These are phyloP conservation scores for Venturia canescens DNA, from an alignment of 1,140 invertebrate species.

Conservation along the genomic window DNA sequence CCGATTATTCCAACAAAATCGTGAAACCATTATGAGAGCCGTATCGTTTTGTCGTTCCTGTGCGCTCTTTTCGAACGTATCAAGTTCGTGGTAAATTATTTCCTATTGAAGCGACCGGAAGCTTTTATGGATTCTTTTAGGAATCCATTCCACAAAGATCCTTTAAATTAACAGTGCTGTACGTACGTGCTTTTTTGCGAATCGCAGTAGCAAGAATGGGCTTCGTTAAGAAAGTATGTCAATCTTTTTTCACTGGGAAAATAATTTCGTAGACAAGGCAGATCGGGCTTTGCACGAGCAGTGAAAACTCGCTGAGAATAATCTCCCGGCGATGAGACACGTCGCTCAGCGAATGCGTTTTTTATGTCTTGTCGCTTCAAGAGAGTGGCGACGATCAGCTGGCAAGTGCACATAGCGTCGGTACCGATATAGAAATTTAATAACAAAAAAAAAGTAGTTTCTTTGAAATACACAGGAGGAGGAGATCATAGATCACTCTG, in stretches of 20 bases:
- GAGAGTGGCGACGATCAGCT: no score
- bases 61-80: not conserved
- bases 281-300: no score
- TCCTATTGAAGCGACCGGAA: not conserved
- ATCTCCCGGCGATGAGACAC: no score
- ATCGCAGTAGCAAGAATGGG: no score
- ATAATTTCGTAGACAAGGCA: no score
- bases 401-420: no score
- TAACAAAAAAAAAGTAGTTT: not conserved
- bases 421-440: not conserved
- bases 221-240: no score
- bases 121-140: not conserved
- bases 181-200: not conserved
- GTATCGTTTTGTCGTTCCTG: not conserved
- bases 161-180: not conserved
- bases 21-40: not conserved
- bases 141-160: not conserved
- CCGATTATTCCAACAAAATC: not conserved
- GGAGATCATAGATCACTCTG: slow-evolving; percentile 3
- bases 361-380: no score
- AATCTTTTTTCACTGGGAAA: no score
- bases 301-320: no score
- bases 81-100: not conserved
- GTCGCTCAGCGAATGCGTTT: no score
- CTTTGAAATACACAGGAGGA: not conserved